Evolutionary conservation across 2,888 invertebrate genomes (phyloP), one percentile per base, ranked within the genome.

Genomic region (Thyatira batis): DNA sequence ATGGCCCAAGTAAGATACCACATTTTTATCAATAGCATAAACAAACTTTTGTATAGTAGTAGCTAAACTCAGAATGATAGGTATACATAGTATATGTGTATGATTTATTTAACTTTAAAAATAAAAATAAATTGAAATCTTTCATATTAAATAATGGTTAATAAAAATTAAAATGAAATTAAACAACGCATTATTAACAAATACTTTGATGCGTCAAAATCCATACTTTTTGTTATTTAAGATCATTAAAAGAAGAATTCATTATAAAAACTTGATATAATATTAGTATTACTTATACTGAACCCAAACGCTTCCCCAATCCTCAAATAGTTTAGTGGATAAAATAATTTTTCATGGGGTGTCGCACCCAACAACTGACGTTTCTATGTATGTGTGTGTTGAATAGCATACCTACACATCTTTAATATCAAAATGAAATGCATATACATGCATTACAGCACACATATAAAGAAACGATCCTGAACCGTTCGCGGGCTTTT

Each of bases 341-440:
- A 48, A 27, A 17, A 84, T 82, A 77, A 76, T 80, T 79, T n/a
- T 79, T 76, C 72, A 78, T 77, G 78, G 85, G 85, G 85, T 84
- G 85, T 81, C 77, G 76, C 82, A 82, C 81, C 82, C 82, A 78
- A 70, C 62, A 57, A 63, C 71, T 27, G 27, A 51, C 54, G 49
- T 54, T 43, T 50, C 51, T 73, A 74, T 81, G 73, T 78, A 80
- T 52, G 71, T 76, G 53, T 52, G 49, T 53, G 43, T 44, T 17
- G 4, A 17, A 45, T 46, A 39, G 45, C 52, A 51, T 59, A 59
- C 61, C 61, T 45, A 54, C 50, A 56, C 52, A 63, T 53, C 4
- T 48, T 48, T 48, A 20, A 28, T 27, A 48, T 48, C 48, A 48
- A 48, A 48, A 48, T 25, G 3, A 23, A 46, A 56, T 39, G 39